Percentiles rank a stretch among this genome's conserved stretches.
These are phyloP conservation scores for Platanista minor DNA, from an alignment of 2,113 vertebrate species.

Conservation along the genomic window DNA sequence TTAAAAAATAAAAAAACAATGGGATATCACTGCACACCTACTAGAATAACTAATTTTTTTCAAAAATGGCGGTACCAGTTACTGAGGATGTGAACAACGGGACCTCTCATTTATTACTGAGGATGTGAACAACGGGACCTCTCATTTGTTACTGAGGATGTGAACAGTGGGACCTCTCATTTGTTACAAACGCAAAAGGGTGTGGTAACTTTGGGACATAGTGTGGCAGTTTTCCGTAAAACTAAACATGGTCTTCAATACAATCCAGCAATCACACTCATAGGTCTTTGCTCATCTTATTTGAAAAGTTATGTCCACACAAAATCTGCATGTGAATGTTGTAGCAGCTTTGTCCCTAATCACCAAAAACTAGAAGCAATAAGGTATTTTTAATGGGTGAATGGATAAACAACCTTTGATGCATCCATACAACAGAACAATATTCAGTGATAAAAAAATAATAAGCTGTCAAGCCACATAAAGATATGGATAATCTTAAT, in stretches of 20 bases:
- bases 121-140: neutral
- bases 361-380: neutral
- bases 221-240: neutral
- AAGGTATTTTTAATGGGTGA: neutral
- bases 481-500: neutral
- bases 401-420: neutral
- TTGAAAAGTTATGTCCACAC: neutral
- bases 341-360: neutral
- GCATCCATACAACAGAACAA: neutral
- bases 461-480: neutral
- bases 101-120: neutral
- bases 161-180: accelerated
- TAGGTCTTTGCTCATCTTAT: neutral
- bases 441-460: neutral
- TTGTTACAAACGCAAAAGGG: neutral
- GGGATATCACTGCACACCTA: neutral
- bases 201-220: neutral
- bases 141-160: neutral
- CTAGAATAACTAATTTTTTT: neutral
- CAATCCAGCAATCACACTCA: neutral
- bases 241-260: neutral
- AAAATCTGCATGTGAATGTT: neutral
- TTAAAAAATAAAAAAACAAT: neutral
- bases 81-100: neutral
- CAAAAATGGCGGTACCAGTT: neutral